Base-by-base conservation (phyloP, 2,113 vertebrate genomes). In the Lipotes vexillifer region DNA sequence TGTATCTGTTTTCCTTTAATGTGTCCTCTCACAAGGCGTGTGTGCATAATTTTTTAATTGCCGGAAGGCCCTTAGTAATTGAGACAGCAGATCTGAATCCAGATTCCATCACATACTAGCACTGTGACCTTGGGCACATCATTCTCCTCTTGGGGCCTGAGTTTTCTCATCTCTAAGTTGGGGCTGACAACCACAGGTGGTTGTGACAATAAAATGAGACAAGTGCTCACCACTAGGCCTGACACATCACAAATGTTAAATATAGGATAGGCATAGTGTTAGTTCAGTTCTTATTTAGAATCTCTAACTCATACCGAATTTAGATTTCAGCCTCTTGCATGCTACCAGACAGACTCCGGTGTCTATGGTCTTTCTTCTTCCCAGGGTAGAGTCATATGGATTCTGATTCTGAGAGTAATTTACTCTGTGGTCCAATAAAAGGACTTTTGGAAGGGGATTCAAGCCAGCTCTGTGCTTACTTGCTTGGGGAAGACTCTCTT, bases 341-440 rank as follows among this genome's bases (percentile, higher is more conserved):
- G 29, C 46, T 81, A 8, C 68, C 20, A 12, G 36, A 31, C 10
- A 29, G 68, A 59, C 33, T 57, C 57, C 83, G 78, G 21, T 44
- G 25, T 84, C 33, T 71, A 7, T 17, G 0, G 5, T 87, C 59
- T 80, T 18, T 85, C 18, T 9, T 80, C 63, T 92, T 85, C 25
- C 59, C 13, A 25, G 61, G 89, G n/a, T 36, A 41, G 63, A 91
- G 55, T 81, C 75, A 63, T 6, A 0, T 68, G 66, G 31, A 82
- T 83, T 92, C 38, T 49, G 92, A 82, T 81, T 81, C 44, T n/a
- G 66, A 46, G 59, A 57, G 46, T 23, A 41, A 61, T 55, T 85
- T 75, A 52, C 63, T 49, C 71, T 63, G 52, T 65, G 44, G 59
- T 41, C 15, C 46, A 69, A 55, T 8, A 1, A 49, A 65, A 68